These are phyloP conservation scores for Tortrix viridana DNA, from an alignment of 2,888 invertebrate genomes.

Conservation along the genomic window DNA sequence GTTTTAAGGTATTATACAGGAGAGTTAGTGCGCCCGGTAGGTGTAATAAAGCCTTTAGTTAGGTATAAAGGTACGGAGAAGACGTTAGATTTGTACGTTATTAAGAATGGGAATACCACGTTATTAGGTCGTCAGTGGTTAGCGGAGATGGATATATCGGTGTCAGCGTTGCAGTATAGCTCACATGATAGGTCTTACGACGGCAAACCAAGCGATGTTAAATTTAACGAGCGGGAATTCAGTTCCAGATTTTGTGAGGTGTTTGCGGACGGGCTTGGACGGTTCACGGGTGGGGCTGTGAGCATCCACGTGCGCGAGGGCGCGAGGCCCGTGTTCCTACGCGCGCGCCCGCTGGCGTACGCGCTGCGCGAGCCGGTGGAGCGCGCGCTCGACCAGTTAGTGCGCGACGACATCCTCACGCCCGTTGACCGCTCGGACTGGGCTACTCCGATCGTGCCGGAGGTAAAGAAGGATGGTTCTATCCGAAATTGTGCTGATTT, in stretches of 20 bases:
- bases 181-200: background rate
- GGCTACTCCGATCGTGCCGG: slow-evolving; percentile 40
- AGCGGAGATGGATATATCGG: background rate
- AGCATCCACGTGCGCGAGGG: no score
- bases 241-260: no score
- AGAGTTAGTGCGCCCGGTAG: slow-evolving; percentile 26
- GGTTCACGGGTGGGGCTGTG: no score
- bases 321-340: no score
- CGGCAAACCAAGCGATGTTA: background rate
- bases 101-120: slow-evolving; percentile 9
- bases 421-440: slow-evolving; percentile 29
- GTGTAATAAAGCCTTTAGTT: slow-evolving; percentile 21
- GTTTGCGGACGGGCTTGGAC: no score
- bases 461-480: slow-evolving; percentile 38
- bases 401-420: no score
- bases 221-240: no score
- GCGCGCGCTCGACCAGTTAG: no score
- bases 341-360: no score
- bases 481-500: slow-evolving; percentile 39
- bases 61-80: slow-evolving; percentile 15
- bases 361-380: no score
- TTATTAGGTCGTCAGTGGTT: slow-evolving; percentile 25
- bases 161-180: no score
- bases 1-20: slow-evolving; percentile 28
- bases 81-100: slow-evolving; percentile 31